Conservation (phyloP, 2,888 invertebrate species). For the Xanthia icteritia region DNA sequence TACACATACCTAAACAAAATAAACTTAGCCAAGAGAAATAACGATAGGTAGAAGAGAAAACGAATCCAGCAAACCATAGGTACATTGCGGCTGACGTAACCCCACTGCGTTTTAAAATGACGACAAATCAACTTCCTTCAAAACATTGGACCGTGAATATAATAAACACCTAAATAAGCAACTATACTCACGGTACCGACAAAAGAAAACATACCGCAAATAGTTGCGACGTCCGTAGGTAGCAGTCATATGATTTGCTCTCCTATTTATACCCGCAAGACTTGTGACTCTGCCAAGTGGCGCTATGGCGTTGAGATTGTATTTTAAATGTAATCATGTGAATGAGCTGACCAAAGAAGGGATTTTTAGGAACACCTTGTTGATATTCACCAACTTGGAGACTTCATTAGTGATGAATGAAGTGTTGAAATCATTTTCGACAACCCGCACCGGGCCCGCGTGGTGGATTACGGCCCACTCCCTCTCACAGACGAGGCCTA, state of each 20-base stretch:
- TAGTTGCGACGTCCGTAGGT: constrained; percentile 50
- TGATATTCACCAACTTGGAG: not conserved
- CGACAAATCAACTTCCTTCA: not conserved
- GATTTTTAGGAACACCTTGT: not conserved
- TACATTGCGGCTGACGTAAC: too few relatives aligned
- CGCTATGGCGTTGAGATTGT: constrained; percentile 49
- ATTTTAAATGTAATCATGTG: not conserved
- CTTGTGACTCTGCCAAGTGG: constrained; percentile 66
- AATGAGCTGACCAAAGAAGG: constrained; percentile 22
- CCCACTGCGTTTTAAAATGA: not conserved
- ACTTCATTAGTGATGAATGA: not conserved
- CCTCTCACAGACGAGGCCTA: too few relatives aligned
- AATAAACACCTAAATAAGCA: not conserved
- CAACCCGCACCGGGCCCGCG: too few relatives aligned
- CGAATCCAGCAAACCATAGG: not conserved
- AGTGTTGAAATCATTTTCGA: too few relatives aligned
- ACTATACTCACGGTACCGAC: constrained; percentile 3
- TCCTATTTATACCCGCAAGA: constrained; percentile 57
- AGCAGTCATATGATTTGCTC: constrained; percentile 68
- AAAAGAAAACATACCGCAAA: constrained; percentile 41
- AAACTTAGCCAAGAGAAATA: not conserved
- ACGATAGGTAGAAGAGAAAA: not conserved
- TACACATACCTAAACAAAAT: not conserved
- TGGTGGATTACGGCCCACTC: too few relatives aligned
- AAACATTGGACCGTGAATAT: not conserved